Conservation (phyloP, 2,888 invertebrate species). For the Syrista parreyssii region DNA sequence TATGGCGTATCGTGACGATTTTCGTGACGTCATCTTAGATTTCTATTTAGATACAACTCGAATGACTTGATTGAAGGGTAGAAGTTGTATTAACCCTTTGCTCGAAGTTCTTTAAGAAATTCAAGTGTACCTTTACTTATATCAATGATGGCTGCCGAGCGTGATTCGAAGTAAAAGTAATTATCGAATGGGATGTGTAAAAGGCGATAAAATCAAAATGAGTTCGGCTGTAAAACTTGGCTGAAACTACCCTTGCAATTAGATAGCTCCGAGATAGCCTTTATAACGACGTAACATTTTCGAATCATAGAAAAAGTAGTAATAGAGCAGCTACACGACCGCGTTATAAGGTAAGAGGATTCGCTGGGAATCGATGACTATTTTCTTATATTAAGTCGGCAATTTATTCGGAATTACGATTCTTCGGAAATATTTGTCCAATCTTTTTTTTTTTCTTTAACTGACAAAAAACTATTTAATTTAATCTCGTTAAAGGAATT, state of each 20-base stretch:
- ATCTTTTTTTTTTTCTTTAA: background rate
- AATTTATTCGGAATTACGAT: background rate
- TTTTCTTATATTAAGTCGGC: background rate
- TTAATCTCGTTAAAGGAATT: no score
- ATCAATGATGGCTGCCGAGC: background rate
- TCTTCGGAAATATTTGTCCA: background rate
- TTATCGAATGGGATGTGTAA: background rate
- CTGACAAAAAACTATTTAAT: no score
- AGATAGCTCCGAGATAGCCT: background rate
- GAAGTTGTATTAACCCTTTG: no score
- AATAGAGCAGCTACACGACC: background rate
- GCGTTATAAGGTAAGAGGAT: background rate
- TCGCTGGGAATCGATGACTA: background rate
- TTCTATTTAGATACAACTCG: no score
- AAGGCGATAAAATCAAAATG: background rate
- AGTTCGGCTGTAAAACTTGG: background rate
- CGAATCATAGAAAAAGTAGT: background rate
- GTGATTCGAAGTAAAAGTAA: background rate
- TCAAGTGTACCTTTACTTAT: background rate
- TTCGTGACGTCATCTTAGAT: no score
- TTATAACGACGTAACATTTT: background rate
- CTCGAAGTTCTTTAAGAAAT: no score
- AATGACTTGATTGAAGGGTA: no score
- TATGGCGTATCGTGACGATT: no score
- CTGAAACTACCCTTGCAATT: background rate